A percentile compares a stretch with the other conserved stretches of the same genome.
Evolutionary conservation across 2,113 vertebrate genomes (phyloP).

Genomic region (Petromus typicus): DNA sequence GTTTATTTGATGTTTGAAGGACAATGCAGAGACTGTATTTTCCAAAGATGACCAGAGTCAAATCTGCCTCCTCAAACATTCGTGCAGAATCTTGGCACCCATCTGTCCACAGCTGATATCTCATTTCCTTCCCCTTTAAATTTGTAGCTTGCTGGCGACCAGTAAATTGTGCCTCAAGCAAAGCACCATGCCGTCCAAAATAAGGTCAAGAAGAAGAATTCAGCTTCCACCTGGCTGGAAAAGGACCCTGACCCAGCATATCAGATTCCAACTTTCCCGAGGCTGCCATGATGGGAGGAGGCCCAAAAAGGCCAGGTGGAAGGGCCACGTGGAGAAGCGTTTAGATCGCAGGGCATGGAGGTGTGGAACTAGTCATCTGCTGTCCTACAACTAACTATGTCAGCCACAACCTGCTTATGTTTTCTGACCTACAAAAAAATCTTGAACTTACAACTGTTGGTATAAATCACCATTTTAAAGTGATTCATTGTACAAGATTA

Average conservation of each 20-base stretch:
- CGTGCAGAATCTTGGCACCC: background rate
- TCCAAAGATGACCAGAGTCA: background rate
- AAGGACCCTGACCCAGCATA: background rate
- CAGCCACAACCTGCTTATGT: background rate
- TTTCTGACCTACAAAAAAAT: background rate
- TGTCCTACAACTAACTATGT: background rate
- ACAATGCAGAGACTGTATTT: background rate
- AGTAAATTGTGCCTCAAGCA: background rate
- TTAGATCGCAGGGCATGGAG: background rate
- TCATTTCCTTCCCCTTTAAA: background rate
- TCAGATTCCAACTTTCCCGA: background rate
- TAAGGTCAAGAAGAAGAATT: background rate
- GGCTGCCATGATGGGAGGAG: background rate
- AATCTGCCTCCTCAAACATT: background rate
- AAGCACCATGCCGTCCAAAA: background rate
- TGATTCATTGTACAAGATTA: background rate
- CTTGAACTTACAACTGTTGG: background rate
- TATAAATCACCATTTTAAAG: slow-evolving; percentile 7
- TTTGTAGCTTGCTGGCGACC: slow-evolving; percentile 16
- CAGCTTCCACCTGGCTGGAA: background rate
- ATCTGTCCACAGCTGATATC: background rate
- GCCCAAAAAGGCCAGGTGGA: background rate
- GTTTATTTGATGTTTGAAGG: slow-evolving; percentile 31
- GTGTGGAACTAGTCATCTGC: background rate
- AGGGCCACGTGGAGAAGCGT: background rate